Evolutionary conservation across 2,113 vertebrate species (phyloP), one percentile per base, ranked within the genome.

Genomic region (Limnothrissa miodon): DNA sequence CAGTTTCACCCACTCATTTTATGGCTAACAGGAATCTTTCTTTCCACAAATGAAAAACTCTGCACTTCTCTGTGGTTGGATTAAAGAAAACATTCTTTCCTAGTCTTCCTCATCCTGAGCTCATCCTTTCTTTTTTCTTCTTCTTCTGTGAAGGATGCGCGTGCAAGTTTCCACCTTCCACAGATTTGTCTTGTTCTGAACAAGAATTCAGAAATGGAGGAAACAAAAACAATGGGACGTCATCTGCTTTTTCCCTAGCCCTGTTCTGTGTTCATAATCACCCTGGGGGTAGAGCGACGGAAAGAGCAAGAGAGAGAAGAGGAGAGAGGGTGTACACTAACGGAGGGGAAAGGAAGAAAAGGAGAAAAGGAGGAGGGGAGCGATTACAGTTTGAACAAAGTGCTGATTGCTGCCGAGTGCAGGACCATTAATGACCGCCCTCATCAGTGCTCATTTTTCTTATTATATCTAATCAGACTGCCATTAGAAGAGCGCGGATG

Each of bases 321-420:
- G 9, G 81, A 46, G 83, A 87, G 83, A 87, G 87, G 82, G 83
- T 5, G 39, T 9, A 44, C 15, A 21, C 17, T 44, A 59, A 33
- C 2, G 6, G 82, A 23, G 15, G 11, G 29, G 1, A 36, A 56
- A 81, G 80, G 87, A 83, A 85, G 80, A 81, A 36, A 62, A 39
- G 39, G 45, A 33, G 42, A 9, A 46, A 39, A 36, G 80, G 62
- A 81, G 13, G 4, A 36, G 45, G n/a, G 80, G 45, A 80, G 78
- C 82, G 83, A 84, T 84, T 84, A 86, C 82, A 81, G 86, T 86
- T 86, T 74, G 80, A 80, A 79, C 84, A 81, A 86, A 88, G 88
- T 83, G 85, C 81, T 87, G 79, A 88, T 88, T 87, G 83, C 78
- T 79, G 33, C 29, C 2, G 78, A 66, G 53, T 78, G 84, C 79